Base-by-base conservation (phyloP, 2,113 vertebrate species). In the Vanacampus margaritifer region DNA sequence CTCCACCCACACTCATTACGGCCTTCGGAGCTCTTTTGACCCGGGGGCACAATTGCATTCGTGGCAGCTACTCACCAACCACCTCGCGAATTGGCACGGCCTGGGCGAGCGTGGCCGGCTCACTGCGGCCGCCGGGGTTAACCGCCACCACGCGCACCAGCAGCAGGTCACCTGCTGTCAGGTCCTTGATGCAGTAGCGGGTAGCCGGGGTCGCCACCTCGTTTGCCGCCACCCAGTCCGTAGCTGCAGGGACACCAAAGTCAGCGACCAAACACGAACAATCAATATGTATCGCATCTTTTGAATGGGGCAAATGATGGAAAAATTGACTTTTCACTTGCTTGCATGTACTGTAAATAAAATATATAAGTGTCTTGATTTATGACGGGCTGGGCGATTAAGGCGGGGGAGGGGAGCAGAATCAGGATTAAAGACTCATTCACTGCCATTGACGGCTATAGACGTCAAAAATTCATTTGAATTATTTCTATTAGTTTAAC, bases 221-320 rank as follows among this genome's bases (percentile, higher is more conserved):
- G 0, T 93, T 94, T 71, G 79, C 93, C 4, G 87, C 85, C 19
- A 90, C 87, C 96, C 96, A 98, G 37, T 94, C 92, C 4, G 87
- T 45, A 75, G 90, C 96, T 98, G 77, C 1, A 61, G 65, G 13
- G 36, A 58, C 61, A 72, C 1, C 26, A 5, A 64, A 26, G 0
- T 65, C 16, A 8, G 17, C 10, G 4, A 32, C 28, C 23, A 21
- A n/a, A n/a, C n/a, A 7, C 21, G 1, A 10, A 51, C 16, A 39
- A 21, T 36, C 59, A 61, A n/a, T 36, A 39, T 32, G 28, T 19
- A 24, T 8, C 35, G 19, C 36, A 26, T 53, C n/a, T 11, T 51
- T 53, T 53, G 1, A 24, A 53, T 10, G 23, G 10, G 23, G 24
- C n/a, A 24, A n/a, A n/a, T 51, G 0, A 21, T 51, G 48, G n/a